These are phyloP conservation scores for Cliona cf. orientalis DNA, from an alignment of 37 sponge, comb jelly and placozoan genomes.

Conservation along the genomic window DNA sequence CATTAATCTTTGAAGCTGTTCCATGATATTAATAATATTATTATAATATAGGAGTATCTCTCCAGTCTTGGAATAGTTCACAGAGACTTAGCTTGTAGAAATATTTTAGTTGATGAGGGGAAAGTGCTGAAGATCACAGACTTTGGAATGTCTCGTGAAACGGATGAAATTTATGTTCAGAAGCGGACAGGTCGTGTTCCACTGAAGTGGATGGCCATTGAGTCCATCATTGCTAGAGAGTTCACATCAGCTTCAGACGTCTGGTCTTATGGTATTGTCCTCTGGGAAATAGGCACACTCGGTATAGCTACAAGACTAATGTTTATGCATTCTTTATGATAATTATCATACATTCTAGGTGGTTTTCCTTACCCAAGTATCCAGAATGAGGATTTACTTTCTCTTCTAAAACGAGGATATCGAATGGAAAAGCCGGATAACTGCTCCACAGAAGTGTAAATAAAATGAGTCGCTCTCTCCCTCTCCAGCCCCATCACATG, in stretches of 20 bases:
- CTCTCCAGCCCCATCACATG: too few species aligned
- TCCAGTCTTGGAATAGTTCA: constrained; percentile 67
- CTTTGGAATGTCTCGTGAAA: constrained; percentile 72
- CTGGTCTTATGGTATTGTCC: constrained; percentile 75
- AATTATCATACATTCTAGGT: constrained; percentile 40
- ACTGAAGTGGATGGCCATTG: constrained; percentile 78
- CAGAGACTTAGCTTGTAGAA: constrained; percentile 81
- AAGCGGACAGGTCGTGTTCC: constrained; percentile 62
- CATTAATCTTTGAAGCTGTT: too few species aligned
- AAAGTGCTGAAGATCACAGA: constrained; percentile 79
- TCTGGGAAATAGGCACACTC: constrained; percentile 82
- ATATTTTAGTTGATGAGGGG: constrained; percentile 71
- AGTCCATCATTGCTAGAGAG: constrained; percentile 60
- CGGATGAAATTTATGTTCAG: constrained; percentile 65
- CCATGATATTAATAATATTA: too few species aligned
- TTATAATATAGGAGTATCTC: constrained; percentile 48
- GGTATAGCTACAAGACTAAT: too few species aligned
- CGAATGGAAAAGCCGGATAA: constrained; percentile 63
- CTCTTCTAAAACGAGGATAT: constrained; percentile 34
- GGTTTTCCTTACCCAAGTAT: constrained; percentile 64
- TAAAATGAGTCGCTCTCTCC: not conserved
- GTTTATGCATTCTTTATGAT: too few species aligned
- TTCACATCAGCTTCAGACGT: constrained; percentile 75
- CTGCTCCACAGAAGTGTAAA: constrained; percentile 75
- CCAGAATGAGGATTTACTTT: constrained; percentile 31